These are phyloP conservation scores for Camelus bactrianus DNA, from an alignment of 2,113 vertebrate species.

Conservation along the genomic window DNA sequence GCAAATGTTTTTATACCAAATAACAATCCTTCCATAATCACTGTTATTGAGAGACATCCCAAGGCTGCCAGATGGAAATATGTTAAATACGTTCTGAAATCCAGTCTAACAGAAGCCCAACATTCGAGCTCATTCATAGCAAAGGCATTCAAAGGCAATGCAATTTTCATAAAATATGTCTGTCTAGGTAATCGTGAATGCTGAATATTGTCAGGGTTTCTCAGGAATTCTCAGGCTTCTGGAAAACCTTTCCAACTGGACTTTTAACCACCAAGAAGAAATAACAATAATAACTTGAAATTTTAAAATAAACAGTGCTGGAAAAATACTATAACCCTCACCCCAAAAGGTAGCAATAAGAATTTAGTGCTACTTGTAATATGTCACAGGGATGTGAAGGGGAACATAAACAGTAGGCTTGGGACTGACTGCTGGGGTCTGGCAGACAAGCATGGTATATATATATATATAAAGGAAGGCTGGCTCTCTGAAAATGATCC, in stretches of 20 bases:
- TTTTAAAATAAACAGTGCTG: conserved; percentile 89
- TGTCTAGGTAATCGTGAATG: conserved; percentile 87
- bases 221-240: conserved; percentile 86
- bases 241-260: conserved; percentile 87
- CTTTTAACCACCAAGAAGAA: conserved; percentile 87
- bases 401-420: conserved; percentile 68
- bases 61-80: conserved; percentile 87
- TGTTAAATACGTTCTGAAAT: conserved; percentile 89
- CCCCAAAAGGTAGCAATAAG: conserved; percentile 81
- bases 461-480: conserved; percentile 42
- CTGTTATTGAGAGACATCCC: conserved; percentile 86
- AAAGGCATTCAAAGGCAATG: conserved; percentile 85
- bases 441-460: conserved; percentile 56
- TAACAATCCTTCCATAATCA: conserved; percentile 85
- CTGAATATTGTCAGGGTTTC: conserved; percentile 88
- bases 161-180: conserved; percentile 88
- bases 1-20: conserved; percentile 89
- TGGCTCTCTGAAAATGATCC: conserved; percentile 61
- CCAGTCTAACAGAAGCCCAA: conserved; percentile 86
- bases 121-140: conserved; percentile 88
- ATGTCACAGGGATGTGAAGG: conserved; percentile 67
- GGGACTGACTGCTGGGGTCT: conserved; percentile 37
- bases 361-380: conserved; percentile 82
- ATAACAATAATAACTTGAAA: conserved; percentile 88
- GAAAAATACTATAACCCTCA: conserved; percentile 86